Evolutionary conservation across 2,888 invertebrate species (phyloP), one percentile per base, ranked within the genome.

Genomic region (Eristalinus aeneus): DNA sequence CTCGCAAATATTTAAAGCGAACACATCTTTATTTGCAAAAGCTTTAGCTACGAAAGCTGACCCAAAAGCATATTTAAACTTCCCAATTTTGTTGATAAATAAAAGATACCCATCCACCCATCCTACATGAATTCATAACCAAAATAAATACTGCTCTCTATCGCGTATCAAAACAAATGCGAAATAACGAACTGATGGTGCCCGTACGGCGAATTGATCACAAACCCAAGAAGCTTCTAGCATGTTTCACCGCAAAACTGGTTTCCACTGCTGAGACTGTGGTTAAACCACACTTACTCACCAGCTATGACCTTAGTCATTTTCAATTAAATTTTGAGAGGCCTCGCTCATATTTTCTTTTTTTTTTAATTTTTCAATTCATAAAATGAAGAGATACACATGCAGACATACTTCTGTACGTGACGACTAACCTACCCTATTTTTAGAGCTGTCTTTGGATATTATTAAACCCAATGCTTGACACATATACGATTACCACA

Each of bases 141-240:
- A 80, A 80, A 84, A 72, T 58, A 80, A 69, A 71, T 46, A 79
- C n/a, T n/a, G 64, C n/a, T n/a, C n/a, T 54, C 34, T 1, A 16
- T 39, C 56, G 22, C 8, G 2, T 11, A 32, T 8, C 56, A 77
- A 20, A 74, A 31, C 64, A 39, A 65, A 63, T 63, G 61, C 67
- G 68, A 67, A 39, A 20, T 34, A 22, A 12, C 20, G 3, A 0
- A 76, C 12, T 56, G 31, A 20, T 36, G 9, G 22, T 16, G n/a
- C 23, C 10, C 53, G 67, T 31, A 32, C 71, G 67, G 12, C n/a
- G 27, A 12, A 54, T n/a, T 1, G 5, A 27, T 10, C 12, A 23
- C 53, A n/a, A 63, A 8, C 27, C 20, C 32, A 69, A 16, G 54
- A 76, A 69, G 8, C n/a, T 72, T 72, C 65, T 65, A 36, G 77